These are phyloP conservation scores for Triplophysa yarkandensis DNA, from an alignment of 2,797 vertebrate genomes.

Conservation along the genomic window DNA sequence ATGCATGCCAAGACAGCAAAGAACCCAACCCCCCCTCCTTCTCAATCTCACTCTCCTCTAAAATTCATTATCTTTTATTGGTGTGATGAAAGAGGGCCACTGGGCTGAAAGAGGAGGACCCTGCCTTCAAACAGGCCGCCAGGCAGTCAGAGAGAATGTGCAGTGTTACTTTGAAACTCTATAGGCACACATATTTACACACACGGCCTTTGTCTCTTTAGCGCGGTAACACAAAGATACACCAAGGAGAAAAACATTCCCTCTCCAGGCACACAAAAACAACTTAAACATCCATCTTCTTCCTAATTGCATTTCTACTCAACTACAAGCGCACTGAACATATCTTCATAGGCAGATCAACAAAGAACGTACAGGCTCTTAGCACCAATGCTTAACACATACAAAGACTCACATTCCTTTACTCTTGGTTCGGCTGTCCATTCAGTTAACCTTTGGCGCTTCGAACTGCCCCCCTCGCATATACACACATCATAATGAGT, in stretches of 20 bases:
- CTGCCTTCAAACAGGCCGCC: conserved; percentile 69
- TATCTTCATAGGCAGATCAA: conserved; percentile 16
- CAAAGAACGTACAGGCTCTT: conserved; percentile 28
- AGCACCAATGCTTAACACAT: conserved; percentile 32
- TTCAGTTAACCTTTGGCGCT: conserved; percentile 53
- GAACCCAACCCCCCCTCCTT: conserved; percentile 38
- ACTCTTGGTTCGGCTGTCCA: conserved; percentile 47
- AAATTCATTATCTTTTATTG: conserved; percentile 73
- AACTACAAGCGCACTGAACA: conserved; percentile 13
- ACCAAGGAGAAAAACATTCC: conserved; percentile 38
- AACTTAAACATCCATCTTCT: neutral
- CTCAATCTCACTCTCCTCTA: conserved; percentile 49
- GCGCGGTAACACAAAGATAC: conserved; percentile 11
- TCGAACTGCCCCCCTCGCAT: conserved; percentile 30
- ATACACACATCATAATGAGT: conserved; percentile 38
- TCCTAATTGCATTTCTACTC: neutral
- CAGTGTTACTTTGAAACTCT: conserved; percentile 67
- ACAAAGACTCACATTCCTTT: conserved; percentile 51
- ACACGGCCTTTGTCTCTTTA: conserved; percentile 32
- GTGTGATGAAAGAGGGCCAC: conserved; percentile 70
- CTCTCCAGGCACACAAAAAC: conserved; percentile 29
- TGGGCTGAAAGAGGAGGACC: conserved; percentile 69
- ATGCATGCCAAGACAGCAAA: conserved; percentile 62
- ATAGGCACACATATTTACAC: conserved; percentile 53
- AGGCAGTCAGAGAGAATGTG: conserved; percentile 61